Conservation (phyloP, 2,888 invertebrate genomes). For the Eristalinus aeneus region DNA sequence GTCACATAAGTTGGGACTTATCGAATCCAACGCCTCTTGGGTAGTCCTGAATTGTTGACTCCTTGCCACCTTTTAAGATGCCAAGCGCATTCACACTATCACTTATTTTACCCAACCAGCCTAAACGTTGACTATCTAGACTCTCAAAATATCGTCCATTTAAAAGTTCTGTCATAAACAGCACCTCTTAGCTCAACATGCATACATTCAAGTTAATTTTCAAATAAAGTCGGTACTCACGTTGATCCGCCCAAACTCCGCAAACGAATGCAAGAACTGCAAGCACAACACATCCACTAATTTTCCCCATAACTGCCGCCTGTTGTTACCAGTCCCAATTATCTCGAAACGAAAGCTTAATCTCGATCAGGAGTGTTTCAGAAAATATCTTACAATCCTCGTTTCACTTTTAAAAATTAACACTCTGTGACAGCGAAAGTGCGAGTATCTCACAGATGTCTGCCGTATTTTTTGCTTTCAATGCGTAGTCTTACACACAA, state of each 20-base stretch:
- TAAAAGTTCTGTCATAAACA: no score
- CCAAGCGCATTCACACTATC: no score
- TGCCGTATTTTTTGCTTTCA: slow-evolving; percentile 2
- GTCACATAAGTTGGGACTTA: no score
- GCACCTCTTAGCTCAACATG: no score
- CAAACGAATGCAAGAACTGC: slow-evolving; percentile 28
- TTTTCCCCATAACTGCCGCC: not conserved
- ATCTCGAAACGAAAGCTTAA: not conserved
- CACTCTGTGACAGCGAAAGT: slow-evolving; percentile 63
- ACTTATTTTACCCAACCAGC: no score
- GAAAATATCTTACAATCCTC: not conserved
- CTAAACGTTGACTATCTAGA: no score
- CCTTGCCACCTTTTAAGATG: no score
- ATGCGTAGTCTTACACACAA: slow-evolving; percentile 15
- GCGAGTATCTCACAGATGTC: slow-evolving; percentile 4
- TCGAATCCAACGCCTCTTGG: no score
- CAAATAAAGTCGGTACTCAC: slow-evolving; percentile 35
- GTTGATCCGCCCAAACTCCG: slow-evolving; percentile 55
- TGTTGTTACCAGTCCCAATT: not conserved
- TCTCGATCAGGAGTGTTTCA: not conserved
- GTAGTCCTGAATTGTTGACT: no score
- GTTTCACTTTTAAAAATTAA: slow-evolving; percentile 62
- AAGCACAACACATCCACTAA: not conserved
- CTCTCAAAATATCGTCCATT: no score
- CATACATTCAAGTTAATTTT: not conserved